These are phyloP conservation scores for Dryadula phaetusa DNA, from an alignment of 2,888 invertebrate genomes.

Conservation along the genomic window DNA sequence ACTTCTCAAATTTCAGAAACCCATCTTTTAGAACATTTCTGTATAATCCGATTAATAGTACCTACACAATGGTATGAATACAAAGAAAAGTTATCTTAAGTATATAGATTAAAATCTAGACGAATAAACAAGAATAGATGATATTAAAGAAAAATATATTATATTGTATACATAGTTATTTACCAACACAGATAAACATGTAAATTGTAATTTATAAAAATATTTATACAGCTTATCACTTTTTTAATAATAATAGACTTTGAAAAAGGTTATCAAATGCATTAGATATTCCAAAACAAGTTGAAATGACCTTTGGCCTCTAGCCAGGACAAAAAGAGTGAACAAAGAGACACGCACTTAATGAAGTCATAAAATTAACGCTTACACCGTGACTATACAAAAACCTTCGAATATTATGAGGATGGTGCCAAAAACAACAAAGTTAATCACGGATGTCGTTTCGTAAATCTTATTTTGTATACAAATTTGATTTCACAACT, in stretches of 20 bases:
- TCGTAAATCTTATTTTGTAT: conserved; percentile 32
- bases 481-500: conserved; percentile 34
- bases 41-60: conserved; percentile 30
- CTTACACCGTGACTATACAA: conserved; percentile 39
- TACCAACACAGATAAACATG: not conserved
- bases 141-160: not conserved
- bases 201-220: not conserved
- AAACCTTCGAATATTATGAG: conserved; percentile 42
- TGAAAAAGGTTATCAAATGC: conserved; percentile 8
- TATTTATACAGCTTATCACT: not conserved
- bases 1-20: conserved; percentile 36
- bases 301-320: conserved; percentile 42
- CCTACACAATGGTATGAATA: too few species aligned
- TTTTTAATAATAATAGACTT: not conserved
- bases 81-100: not conserved
- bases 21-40: conserved; percentile 31
- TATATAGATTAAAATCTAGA: not conserved
- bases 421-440: conserved; percentile 45
- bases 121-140: not conserved
- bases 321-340: conserved; percentile 38
- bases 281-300: conserved; percentile 21
- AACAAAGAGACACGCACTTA: conserved; percentile 41
- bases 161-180: too few species aligned
- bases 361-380: conserved; percentile 40
- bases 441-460: conserved; percentile 38